Percentiles rank a stretch among this genome's conserved stretches.
These are phyloP conservation scores for Cetoscarus ocellatus DNA, from an alignment of 2,797 vertebrate species.

Conservation along the genomic window DNA sequence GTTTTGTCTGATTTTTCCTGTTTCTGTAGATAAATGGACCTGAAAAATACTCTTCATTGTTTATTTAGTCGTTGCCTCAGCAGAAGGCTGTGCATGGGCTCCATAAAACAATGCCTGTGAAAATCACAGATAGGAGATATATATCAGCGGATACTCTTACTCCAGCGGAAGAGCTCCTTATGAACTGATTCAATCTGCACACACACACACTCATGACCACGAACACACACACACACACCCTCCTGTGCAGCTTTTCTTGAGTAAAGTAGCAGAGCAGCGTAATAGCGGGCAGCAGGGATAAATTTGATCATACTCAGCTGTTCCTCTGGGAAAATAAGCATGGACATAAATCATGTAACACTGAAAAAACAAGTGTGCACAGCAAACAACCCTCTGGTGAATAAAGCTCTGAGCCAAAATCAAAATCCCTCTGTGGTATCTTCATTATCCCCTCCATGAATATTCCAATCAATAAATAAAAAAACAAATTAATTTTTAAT, in stretches of 20 bases:
- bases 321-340: constrained; percentile 39
- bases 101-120: constrained; percentile 40
- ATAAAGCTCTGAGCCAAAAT: constrained; percentile 17
- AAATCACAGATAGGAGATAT: constrained; percentile 46
- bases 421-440: background rate
- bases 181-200: constrained; percentile 57
- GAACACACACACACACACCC: constrained; percentile 22
- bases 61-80: constrained; percentile 33
- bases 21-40: constrained; percentile 15
- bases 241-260: constrained; percentile 24
- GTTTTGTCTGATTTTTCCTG: background rate
- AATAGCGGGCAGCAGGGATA: constrained; percentile 27
- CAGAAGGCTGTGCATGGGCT: constrained; percentile 12
- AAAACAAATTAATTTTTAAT: constrained; percentile 49
- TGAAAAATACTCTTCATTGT: constrained; percentile 1
- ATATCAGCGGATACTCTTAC: constrained; percentile 39
- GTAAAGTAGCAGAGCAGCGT: constrained; percentile 31
- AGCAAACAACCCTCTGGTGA: constrained; percentile 52
- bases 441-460: constrained; percentile 44
- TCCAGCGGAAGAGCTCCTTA: constrained; percentile 39
- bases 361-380: constrained; percentile 23
- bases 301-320: constrained; percentile 49
- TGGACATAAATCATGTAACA: constrained; percentile 48
- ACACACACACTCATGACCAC: constrained; percentile 7
- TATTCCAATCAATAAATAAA: constrained; percentile 49